Evolutionary conservation across 2,797 vertebrate genomes (phyloP).

Genomic region (Centroberyx gerrardi): DNA sequence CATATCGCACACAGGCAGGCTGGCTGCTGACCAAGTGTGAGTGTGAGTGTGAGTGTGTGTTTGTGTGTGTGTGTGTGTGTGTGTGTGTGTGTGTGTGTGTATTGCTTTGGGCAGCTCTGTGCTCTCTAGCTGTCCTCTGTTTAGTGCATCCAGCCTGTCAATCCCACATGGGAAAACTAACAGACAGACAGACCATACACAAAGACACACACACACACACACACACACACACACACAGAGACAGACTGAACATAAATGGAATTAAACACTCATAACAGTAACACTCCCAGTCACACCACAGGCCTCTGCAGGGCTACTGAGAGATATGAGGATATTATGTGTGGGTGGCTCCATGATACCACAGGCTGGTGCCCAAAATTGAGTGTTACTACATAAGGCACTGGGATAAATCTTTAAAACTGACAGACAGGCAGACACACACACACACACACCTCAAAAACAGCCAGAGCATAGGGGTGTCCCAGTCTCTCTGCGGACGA

Average conservation of each 20-base stretch:
- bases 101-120: slow-evolving; percentile 36
- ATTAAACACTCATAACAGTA: slow-evolving; percentile 55
- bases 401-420: not conserved
- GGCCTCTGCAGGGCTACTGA: slow-evolving; percentile 32
- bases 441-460: slow-evolving; percentile 92
- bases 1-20: not conserved
- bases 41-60: slow-evolving; percentile 14
- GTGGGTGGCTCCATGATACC: slow-evolving; percentile 37
- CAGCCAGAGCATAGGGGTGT: slow-evolving; percentile 95
- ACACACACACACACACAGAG: slow-evolving; percentile 82
- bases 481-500: slow-evolving; percentile 91
- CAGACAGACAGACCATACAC: slow-evolving; percentile 35
- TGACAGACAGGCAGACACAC: not conserved
- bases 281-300: slow-evolving; percentile 34
- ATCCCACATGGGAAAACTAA: slow-evolving; percentile 24
- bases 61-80: slow-evolving; percentile 4
- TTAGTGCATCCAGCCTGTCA: slow-evolving; percentile 49
- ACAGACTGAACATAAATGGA: slow-evolving; percentile 73
- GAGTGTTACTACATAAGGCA: slow-evolving; percentile 7
- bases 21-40: not conserved
- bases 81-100: slow-evolving; percentile 22
- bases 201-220: slow-evolving; percentile 70
- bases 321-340: slow-evolving; percentile 45
- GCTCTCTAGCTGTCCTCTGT: slow-evolving; percentile 31
- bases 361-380: slow-evolving; percentile 10